phyloP scores from a whole-genome alignment of 2,888 invertebrate genomes.

The Drosophila yooni region DNA sequence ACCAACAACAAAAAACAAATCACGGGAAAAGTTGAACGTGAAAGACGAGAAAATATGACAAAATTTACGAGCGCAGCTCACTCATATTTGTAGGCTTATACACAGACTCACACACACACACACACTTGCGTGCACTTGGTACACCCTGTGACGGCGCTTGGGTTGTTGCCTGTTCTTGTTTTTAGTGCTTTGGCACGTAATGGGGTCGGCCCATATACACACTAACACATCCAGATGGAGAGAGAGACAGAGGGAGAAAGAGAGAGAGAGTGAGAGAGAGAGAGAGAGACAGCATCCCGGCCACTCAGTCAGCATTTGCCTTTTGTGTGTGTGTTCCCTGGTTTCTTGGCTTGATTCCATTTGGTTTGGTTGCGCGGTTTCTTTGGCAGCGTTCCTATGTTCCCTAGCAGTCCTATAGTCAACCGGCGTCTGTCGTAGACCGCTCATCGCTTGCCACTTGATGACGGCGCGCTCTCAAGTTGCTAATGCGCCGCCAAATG shows the following conservation, averaged over 20 bases:
- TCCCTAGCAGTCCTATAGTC: constrained; percentile 17
- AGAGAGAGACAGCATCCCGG: constrained; percentile 6
- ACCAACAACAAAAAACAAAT: constrained; percentile 38
- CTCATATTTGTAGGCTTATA: constrained; percentile 61
- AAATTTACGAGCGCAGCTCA: constrained; percentile 72
- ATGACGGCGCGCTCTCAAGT: constrained; percentile 44
- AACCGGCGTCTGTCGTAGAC: constrained; percentile 18
- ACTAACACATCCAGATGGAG: constrained; percentile 8
- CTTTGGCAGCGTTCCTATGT: constrained; percentile 29
- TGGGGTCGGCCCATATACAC: constrained; percentile 68
- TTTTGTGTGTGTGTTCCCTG: constrained; percentile 42
- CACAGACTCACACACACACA: constrained; percentile 31
- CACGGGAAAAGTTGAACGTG: constrained; percentile 55
- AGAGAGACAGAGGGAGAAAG: not conserved
- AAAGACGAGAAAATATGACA: constrained; percentile 75
- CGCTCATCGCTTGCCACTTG: constrained; percentile 62
- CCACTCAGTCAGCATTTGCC: constrained; percentile 57
- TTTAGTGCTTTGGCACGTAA: constrained; percentile 78
- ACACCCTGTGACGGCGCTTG: constrained; percentile 64
- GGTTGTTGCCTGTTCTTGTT: constrained; percentile 63
- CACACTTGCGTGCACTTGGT: constrained; percentile 18
- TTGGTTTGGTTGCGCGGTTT: constrained; percentile 40
- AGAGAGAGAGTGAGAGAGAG: not conserved
- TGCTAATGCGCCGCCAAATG: constrained; percentile 41
- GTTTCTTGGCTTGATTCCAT: constrained; percentile 34